Base-by-base conservation (phyloP, 2,888 invertebrate genomes). In the Amphipyra berbera region DNA sequence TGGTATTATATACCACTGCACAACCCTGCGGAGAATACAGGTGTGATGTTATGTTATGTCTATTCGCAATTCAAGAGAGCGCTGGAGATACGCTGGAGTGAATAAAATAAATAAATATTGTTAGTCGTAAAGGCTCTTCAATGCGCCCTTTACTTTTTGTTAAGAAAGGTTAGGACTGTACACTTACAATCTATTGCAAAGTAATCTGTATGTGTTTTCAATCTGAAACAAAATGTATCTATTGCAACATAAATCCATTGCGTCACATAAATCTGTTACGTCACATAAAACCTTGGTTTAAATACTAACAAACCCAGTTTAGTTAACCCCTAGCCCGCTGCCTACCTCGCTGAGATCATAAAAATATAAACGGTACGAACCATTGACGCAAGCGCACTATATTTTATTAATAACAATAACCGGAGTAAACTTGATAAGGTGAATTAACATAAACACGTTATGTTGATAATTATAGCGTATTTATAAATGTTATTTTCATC, bases 351-450 rank as follows among this genome's bases (percentile, higher is more conserved):
- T 44, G 42, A 45, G 56, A 66, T 55, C 65, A 72, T 59, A 57
- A 53, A 21, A 21, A 21, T 21, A 21, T 21, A 59, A 64, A 40
- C 45, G 50, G 27, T 37, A 21, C 15, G 12, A 49, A 8, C 27
- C 9, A 55, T 56, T 74, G 68, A 74, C 77, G 73, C 33, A 68
- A 56, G 14, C 53, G 21, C 48, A 52, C 52, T 44, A 47, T 52
- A 72, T 54, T 55, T 50, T 53, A 70, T 50, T 58, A 58, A 60
- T 53, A 72, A 69, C 73, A 72, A n/a, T n/a, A 60, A 57, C 35
- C 38, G 49, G 61, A 67, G 37, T 47, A 21, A 9, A 41, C 38
- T 12, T 41, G 44, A 44, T 44, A 44, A 44, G 50, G 59, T 57
- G 59, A 47, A 52, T 60, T 60, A 40, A 40, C 44, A 61, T 48